Conservation (phyloP, 1,140 invertebrate species). For the Dendrolimus punctatus region DNA sequence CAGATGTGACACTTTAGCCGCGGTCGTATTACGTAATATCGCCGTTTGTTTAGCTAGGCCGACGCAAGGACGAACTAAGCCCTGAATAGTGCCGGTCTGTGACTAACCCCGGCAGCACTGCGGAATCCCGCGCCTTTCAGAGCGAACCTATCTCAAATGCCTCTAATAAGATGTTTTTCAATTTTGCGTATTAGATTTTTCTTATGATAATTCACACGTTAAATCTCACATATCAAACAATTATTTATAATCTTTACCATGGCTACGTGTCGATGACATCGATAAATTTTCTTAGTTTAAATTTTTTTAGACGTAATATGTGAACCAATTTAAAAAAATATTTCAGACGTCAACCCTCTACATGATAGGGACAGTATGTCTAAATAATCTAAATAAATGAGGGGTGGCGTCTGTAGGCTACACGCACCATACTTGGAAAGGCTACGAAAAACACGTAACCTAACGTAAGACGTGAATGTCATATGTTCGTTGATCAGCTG, state of each 20-base stretch:
- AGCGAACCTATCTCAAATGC: not conserved
- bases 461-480: conserved; percentile 7
- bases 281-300: too few relatives aligned
- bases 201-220: too few relatives aligned
- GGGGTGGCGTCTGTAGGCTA: conserved; percentile 27
- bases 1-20: conserved; percentile 38
- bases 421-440: conserved; percentile 28
- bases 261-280: too few relatives aligned
- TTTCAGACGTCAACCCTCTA: too few relatives aligned
- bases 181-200: too few relatives aligned
- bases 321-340: too few relatives aligned
- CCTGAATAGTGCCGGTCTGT: conserved; percentile 26
- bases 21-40: conserved; percentile 46
- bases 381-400: conserved; percentile 5
- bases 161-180: not conserved
- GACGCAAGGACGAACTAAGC: conserved; percentile 35
- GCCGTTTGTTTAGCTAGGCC: conserved; percentile 36
- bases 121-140: not conserved
- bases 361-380: too few relatives aligned
- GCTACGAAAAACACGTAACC: conserved; percentile 28
- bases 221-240: too few relatives aligned
- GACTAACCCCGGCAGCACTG: conserved; percentile 23
- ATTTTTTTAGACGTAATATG: too few relatives aligned
- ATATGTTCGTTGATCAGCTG: conserved; percentile 32
- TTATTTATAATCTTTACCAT: too few relatives aligned